Percentiles rank a stretch among this genome's conserved stretches.
Conservation (phyloP, 2,888 invertebrate genomes). For the Myopa tessellatipennis region DNA sequence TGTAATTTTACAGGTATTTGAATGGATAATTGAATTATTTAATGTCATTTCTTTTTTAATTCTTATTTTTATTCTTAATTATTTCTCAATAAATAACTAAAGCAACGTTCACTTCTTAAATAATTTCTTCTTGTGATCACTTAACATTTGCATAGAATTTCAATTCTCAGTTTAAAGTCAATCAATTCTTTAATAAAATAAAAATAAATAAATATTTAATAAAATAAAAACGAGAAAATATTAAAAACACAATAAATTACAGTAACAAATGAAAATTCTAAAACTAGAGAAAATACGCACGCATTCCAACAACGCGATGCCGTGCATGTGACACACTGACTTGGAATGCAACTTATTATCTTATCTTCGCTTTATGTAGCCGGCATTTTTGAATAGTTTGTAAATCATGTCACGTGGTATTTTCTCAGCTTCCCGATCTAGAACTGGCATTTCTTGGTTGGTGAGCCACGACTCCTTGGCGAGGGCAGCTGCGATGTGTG, state of each 20-base stretch:
- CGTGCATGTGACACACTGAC: neutral
- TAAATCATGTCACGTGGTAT: slow-evolving; percentile 82
- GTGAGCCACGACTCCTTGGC: slow-evolving; percentile 84
- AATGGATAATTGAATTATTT: too few species aligned
- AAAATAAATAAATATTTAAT: too few species aligned
- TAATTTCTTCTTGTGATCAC: too few species aligned
- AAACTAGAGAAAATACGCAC: neutral
- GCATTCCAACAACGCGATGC: neutral
- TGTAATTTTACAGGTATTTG: too few species aligned
- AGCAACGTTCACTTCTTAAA: too few species aligned
- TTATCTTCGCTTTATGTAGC: slow-evolving; percentile 68
- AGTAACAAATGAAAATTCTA: neutral
- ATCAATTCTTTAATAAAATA: too few species aligned
- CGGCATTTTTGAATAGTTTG: slow-evolving; percentile 80
- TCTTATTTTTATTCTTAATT: too few species aligned
- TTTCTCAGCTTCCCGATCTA: slow-evolving; percentile 82
- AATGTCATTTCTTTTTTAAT: too few species aligned
- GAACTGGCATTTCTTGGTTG: slow-evolving; percentile 81
- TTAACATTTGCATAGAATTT: too few species aligned
- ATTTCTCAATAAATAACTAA: too few species aligned
- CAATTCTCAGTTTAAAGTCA: too few species aligned
- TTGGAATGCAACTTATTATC: neutral
- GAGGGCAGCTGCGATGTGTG: slow-evolving; percentile 77
- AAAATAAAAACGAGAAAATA: neutral
- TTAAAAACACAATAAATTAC: neutral